phyloP scores from a whole-genome alignment of 2,113 vertebrate genomes.

The Aegypius monachus region DNA sequence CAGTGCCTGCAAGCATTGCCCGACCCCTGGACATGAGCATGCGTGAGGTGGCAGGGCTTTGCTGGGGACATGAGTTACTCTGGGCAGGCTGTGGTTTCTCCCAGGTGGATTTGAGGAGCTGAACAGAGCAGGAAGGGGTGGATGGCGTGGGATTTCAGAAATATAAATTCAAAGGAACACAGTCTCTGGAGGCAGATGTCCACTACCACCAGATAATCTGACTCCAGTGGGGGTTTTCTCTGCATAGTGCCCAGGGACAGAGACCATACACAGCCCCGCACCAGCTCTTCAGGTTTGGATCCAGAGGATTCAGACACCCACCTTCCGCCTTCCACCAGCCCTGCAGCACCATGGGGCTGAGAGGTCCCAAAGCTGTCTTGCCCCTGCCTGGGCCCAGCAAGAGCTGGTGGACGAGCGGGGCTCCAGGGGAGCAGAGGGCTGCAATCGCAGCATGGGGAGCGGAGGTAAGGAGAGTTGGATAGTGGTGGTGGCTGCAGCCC shows the following conservation, averaged over 20 bases:
- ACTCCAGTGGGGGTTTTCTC: not conserved
- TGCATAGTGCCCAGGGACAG: not conserved
- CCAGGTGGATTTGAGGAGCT: not conserved
- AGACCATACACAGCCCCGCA: accelerated
- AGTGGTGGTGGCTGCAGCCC: not conserved
- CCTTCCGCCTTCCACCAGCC: not conserved
- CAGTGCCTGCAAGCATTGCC: not conserved
- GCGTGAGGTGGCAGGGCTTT: not conserved
- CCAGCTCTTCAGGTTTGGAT: not conserved
- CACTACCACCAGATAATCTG: not conserved
- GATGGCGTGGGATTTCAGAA: not conserved
- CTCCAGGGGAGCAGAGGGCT: not conserved
- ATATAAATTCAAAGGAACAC: not conserved
- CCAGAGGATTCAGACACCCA: not conserved
- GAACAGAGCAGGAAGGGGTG: not conserved
- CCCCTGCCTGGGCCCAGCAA: not conserved
- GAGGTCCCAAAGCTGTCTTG: not conserved
- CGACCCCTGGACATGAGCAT: not conserved
- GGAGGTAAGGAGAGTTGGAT: not conserved
- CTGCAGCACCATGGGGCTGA: not conserved
- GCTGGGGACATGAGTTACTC: not conserved
- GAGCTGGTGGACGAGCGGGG: accelerated
- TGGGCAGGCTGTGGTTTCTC: not conserved
- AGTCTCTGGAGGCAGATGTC: not conserved
- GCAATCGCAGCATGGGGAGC: not conserved